A percentile compares a stretch with the other conserved stretches of the same genome.
These are phyloP conservation scores for Spicauda simplicius DNA, from an alignment of 2,888 invertebrate genomes.

Conservation along the genomic window DNA sequence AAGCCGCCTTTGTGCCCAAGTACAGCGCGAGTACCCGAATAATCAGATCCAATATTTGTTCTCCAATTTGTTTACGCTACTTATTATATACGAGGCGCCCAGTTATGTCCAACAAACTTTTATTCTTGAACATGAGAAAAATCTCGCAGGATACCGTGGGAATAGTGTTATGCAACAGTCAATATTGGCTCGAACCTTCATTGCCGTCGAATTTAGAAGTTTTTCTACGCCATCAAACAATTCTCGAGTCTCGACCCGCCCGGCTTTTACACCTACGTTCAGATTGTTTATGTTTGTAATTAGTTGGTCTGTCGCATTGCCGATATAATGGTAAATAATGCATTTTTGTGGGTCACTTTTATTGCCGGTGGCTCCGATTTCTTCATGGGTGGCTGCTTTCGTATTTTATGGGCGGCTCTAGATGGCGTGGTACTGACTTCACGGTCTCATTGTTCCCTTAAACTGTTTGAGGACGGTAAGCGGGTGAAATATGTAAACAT, in stretches of 20 bases:
- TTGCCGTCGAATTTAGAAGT: constrained; percentile 64
- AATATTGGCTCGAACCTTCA: constrained; percentile 73
- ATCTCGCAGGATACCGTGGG: constrained; percentile 78
- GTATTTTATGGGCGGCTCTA: constrained; percentile 48
- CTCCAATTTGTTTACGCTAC: constrained; percentile 73
- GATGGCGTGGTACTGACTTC: constrained; percentile 39
- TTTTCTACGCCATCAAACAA: constrained; percentile 68
- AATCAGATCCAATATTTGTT: constrained; percentile 77
- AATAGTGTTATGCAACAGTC: constrained; percentile 71
- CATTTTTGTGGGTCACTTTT: constrained; percentile 81
- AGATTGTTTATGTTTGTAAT: constrained; percentile 76
- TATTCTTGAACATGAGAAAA: constrained; percentile 76
- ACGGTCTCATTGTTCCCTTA: constrained; percentile 45
- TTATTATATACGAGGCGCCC: constrained; percentile 68
- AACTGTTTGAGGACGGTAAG: constrained; percentile 44
- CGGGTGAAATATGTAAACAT: constrained; percentile 35
- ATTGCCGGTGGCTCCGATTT: constrained; percentile 69
- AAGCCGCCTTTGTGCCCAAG: constrained; percentile 72
- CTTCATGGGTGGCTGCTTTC: constrained; percentile 75
- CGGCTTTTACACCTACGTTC: constrained; percentile 79
- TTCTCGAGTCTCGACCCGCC: constrained; percentile 58
- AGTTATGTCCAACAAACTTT: constrained; percentile 63
- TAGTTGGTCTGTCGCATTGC: constrained; percentile 77
- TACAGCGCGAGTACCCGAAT: constrained; percentile 61
- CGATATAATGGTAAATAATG: constrained; percentile 84